A percentile compares a stretch with the other conserved stretches of the same genome.
phyloP scores from a whole-genome alignment of 2,113 vertebrate genomes.

The Semicossyphus pulcher region DNA sequence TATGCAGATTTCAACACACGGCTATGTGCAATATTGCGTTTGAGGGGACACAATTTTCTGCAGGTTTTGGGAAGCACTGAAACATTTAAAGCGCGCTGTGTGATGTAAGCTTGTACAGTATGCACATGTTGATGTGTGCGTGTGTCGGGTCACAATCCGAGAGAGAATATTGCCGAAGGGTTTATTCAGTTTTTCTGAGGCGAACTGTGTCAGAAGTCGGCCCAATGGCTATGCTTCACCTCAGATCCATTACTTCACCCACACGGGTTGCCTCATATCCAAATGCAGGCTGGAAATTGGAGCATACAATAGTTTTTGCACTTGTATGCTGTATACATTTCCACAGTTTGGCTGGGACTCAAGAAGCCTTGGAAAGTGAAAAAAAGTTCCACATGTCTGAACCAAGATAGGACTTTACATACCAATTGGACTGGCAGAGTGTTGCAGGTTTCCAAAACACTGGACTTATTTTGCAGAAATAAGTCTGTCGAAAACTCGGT shows the following conservation, averaged over 20 bases:
- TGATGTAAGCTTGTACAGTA: constrained; percentile 11
- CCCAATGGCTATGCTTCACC: constrained; percentile 38
- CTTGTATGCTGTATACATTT: constrained; percentile 53
- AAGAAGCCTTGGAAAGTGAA: constrained; percentile 50
- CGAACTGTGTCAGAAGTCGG: constrained; percentile 32
- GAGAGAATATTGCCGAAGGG: constrained; percentile 28
- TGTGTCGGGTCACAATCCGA: constrained; percentile 8
- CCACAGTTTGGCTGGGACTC: constrained; percentile 52
- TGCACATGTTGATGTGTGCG: background rate
- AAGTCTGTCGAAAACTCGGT: constrained; percentile 44
- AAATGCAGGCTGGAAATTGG: constrained; percentile 9
- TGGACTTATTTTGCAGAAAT: constrained; percentile 56
- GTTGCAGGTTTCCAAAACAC: constrained; percentile 65
- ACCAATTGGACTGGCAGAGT: constrained; percentile 67
- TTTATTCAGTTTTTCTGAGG: constrained; percentile 28
- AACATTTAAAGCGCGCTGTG: constrained; percentile 26
- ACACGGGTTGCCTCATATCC: constrained; percentile 42
- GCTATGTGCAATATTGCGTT: constrained; percentile 61
- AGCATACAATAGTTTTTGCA: constrained; percentile 38
- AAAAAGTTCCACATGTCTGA: constrained; percentile 70
- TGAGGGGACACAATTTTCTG: constrained; percentile 41
- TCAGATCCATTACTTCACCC: constrained; percentile 53
- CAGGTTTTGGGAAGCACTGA: constrained; percentile 26
- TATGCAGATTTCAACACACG: constrained; percentile 73
- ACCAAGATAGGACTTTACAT: constrained; percentile 75